phyloP scores from a whole-genome alignment of 2,888 invertebrate species.

The Geophilus truncorum region DNA sequence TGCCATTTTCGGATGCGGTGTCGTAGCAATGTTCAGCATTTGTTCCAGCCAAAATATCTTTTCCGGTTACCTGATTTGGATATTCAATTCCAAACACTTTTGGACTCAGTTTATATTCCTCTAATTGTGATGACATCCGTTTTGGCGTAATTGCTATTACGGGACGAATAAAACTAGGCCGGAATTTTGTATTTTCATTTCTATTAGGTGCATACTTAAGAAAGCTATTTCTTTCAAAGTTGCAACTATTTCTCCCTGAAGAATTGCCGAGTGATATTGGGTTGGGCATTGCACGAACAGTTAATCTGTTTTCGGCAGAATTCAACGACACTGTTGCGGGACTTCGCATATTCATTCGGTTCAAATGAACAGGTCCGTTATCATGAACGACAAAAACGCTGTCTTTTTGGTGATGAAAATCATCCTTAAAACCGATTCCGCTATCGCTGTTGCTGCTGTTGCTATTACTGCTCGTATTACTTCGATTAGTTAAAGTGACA shows the following conservation, averaged over 20 bases:
- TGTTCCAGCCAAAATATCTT: constrained; percentile 26
- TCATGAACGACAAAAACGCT: constrained; percentile 45
- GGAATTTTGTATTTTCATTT: constrained; percentile 32
- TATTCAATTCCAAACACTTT: constrained; percentile 59
- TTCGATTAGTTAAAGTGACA: constrained; percentile 56
- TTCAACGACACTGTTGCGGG: not conserved
- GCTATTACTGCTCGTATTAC: constrained; percentile 60
- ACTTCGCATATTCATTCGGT: not conserved
- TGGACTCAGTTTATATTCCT: constrained; percentile 58
- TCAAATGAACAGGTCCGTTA: constrained; percentile 33
- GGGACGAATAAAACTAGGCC: not conserved
- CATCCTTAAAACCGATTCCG: constrained; percentile 88
- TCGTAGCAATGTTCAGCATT: not conserved
- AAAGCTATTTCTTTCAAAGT: constrained; percentile 47
- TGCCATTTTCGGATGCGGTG: not conserved
- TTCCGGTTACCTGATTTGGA: not conserved
- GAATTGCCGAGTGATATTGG: constrained; percentile 45
- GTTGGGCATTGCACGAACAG: constrained; percentile 64
- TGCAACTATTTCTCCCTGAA: constrained; percentile 43
- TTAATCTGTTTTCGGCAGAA: constrained; percentile 50
- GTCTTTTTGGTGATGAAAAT: constrained; percentile 51
- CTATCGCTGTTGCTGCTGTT: constrained; percentile 93
- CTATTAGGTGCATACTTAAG: constrained; percentile 43
- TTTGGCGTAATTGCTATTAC: not conserved
- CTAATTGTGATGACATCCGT: constrained; percentile 36